Evolutionary conservation across 2,797 vertebrate genomes (phyloP).

Genomic region (Takifugu rubripes): DNA sequence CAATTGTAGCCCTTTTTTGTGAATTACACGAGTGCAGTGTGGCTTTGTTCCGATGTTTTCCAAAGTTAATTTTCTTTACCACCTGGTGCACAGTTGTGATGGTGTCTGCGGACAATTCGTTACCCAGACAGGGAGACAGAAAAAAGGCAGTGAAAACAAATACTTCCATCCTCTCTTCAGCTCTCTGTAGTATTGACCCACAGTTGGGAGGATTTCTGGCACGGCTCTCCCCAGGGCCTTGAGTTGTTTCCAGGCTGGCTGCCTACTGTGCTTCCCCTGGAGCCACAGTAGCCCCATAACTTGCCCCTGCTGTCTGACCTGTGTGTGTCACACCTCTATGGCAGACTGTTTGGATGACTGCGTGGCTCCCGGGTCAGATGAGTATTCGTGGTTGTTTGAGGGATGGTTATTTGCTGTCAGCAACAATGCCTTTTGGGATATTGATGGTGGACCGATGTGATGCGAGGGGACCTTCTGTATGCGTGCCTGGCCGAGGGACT

Average conservation of each 20-base stretch:
- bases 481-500: slow-evolving; percentile 6
- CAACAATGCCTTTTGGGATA: slow-evolving; percentile 15
- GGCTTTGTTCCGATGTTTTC: too few relatives aligned
- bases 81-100: not conserved
- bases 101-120: slow-evolving; percentile 6
- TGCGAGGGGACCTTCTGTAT: not conserved
- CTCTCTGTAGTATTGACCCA: slow-evolving; percentile 37
- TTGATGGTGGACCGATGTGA: slow-evolving; percentile 26
- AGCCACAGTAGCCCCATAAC: slow-evolving; percentile 15
- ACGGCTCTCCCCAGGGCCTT: slow-evolving; percentile 19
- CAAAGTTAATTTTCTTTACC: not conserved
- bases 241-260: slow-evolving; percentile 37
- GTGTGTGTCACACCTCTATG: slow-evolving; percentile 5
- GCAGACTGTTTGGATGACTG: slow-evolving; percentile 17
- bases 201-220: slow-evolving; percentile 23
- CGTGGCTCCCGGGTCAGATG: slow-evolving; percentile 20
- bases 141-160: slow-evolving; percentile 29
- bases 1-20: not conserved
- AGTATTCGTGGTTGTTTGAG: slow-evolving; percentile 2
- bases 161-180: slow-evolving; percentile 8
- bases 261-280: slow-evolving; percentile 23
- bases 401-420: slow-evolving; percentile 7
- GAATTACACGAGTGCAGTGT: too few relatives aligned
- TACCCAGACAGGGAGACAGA: slow-evolving; percentile 2
- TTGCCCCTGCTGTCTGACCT: slow-evolving; percentile 22